Percentiles rank a stretch among this genome's conserved stretches.
Conservation (phyloP, 2,113 vertebrate species). For the Laticauda colubrina region DNA sequence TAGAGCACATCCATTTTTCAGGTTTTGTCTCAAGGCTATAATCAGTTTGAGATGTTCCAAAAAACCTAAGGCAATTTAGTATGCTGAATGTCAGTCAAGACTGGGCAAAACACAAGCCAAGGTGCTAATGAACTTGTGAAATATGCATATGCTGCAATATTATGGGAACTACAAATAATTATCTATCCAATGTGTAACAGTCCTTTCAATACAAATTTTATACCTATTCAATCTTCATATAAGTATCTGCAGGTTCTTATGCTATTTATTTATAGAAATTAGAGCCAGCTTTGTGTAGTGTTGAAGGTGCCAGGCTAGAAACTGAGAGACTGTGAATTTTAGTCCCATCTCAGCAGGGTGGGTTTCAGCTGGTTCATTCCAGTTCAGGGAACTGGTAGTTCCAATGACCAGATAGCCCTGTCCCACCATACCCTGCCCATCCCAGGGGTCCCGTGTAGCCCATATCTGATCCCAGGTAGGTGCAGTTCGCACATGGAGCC, state of each 20-base stretch:
- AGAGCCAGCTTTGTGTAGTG: not conserved
- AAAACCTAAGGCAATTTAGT: constrained; percentile 53
- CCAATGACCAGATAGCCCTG: too few relatives aligned
- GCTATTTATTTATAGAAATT: not conserved
- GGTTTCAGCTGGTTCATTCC: too few relatives aligned
- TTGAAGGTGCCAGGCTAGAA: not conserved
- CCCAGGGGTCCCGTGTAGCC: too few relatives aligned
- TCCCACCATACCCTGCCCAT: too few relatives aligned
- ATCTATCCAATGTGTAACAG: not conserved
- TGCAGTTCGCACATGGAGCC: too few relatives aligned
- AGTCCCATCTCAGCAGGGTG: not conserved
- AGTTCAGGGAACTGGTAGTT: too few relatives aligned
- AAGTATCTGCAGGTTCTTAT: not conserved
- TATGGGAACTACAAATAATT: constrained; percentile 35
- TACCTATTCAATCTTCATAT: constrained; percentile 32
- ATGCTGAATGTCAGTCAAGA: constrained; percentile 56
- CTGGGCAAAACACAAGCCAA: constrained; percentile 39
- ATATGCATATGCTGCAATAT: constrained; percentile 38
- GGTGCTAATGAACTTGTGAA: constrained; percentile 50
- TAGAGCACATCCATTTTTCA: constrained; percentile 53
- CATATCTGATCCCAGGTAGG: too few relatives aligned
- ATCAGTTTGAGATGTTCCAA: constrained; percentile 64
- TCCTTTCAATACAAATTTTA: constrained; percentile 23
- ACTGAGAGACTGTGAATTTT: not conserved
- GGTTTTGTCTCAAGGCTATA: constrained; percentile 55